phyloP scores from a whole-genome alignment of 2,797 vertebrate species.

The Zalophus californianus region DNA sequence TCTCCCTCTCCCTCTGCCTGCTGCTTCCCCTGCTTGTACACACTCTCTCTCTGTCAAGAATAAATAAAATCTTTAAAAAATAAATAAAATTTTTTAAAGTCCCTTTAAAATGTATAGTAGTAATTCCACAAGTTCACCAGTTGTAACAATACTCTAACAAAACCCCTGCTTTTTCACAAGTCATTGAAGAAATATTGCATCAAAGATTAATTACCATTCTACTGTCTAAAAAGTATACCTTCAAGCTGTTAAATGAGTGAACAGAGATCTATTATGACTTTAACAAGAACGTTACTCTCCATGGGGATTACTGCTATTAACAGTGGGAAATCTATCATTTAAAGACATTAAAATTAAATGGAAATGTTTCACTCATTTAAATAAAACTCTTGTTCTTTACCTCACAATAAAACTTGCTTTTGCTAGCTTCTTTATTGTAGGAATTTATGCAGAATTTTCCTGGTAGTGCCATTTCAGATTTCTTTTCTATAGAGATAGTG shows the following conservation, averaged over 20 bases:
- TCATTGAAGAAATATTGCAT: conserved; percentile 82
- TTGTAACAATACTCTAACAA: conserved; percentile 68
- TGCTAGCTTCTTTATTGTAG: conserved; percentile 45
- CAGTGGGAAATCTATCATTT: conserved; percentile 85
- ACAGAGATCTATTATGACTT: conserved; percentile 87
- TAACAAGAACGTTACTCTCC: conserved; percentile 84
- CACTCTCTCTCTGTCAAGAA: too few species aligned
- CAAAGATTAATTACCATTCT: conserved; percentile 87
- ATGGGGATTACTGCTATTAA: conserved; percentile 85
- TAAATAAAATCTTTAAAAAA: too few species aligned
- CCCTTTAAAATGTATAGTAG: conserved; percentile 53
- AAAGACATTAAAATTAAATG: conserved; percentile 84
- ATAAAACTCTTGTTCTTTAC: conserved; percentile 81
- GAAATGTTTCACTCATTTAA: conserved; percentile 75
- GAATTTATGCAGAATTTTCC: conserved; percentile 39
- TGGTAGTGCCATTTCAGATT: conserved; percentile 8
- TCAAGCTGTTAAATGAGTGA: conserved; percentile 89
- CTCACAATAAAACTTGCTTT: conserved; percentile 81
- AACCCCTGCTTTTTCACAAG: conserved; percentile 74
- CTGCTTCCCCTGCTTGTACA: too few species aligned
- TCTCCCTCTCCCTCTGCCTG: too few species aligned
- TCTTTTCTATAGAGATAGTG: conserved; percentile 11
- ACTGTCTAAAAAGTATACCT: conserved; percentile 83
- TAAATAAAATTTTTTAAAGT: conserved; percentile 70
- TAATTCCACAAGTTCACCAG: conserved; percentile 67